Evolutionary conservation across 2,113 vertebrate genomes (phyloP), one percentile per base, ranked within the genome.

Genomic region (Tapirus terrestris): DNA sequence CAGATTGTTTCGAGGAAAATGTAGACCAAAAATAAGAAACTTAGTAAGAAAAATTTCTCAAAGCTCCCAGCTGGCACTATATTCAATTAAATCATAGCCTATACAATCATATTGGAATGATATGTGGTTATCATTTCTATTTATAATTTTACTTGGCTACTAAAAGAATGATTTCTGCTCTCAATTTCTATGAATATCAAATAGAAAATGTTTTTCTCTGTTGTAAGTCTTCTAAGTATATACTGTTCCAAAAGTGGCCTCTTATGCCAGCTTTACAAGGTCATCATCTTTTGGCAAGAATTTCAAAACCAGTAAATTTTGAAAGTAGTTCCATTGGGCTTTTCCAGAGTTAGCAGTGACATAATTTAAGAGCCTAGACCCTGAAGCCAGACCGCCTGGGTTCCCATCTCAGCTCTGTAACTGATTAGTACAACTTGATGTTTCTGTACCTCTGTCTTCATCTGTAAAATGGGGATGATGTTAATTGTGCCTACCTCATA

Each of bases 221-320:
- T 80, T 94, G 18, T 51, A 67, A 90, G 60, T 81, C 92, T 93
- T 84, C n/a, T 91, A 72, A 86, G 65, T 70, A 81, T 0, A 8
- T 39, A 81, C 10, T 81, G 48, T 94, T 75, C 76, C 7, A 13
- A 58, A 86, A 86, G 51, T 73, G 31, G 36, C 10, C 33, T 91
- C 75, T 58, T 51, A 81, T 75, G 58, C 60, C 39, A 81, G 39
- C 21, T 90, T 94, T 81, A 81, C 53, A 86, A 86, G 33, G 48
- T 58, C 21, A 58, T 77, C 5, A 93, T 89, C 63, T 96, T 91
- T 73, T 81, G 73, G n/a, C 29, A 94, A 91, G 81, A 94, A 60
- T 75, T 80, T 86, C 14, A 67, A 91, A 93, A 73, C 45, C 18
- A 94, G 29, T 67, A 58, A 58, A 60, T 60, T 61, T 94, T 81